These are phyloP conservation scores for Chymomyza caudatula DNA, from an alignment of 2,888 invertebrate species.

Conservation along the genomic window DNA sequence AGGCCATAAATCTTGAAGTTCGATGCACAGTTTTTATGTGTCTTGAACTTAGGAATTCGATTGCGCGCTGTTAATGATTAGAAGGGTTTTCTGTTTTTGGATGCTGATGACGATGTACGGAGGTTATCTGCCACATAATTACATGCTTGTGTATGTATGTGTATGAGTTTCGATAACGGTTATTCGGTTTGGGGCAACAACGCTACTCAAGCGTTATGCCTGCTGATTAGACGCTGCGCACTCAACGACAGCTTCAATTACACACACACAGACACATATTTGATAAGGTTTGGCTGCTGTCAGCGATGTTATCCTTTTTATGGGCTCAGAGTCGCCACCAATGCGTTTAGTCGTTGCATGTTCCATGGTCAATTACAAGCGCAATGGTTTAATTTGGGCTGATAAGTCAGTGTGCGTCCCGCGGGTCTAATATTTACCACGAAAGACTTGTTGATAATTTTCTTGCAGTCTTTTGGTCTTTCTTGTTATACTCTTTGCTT, in stretches of 20 bases:
- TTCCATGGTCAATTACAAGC: slow-evolving; percentile 61
- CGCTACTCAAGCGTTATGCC: slow-evolving; percentile 70
- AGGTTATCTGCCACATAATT: slow-evolving; percentile 64
- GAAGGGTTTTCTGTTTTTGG: neutral
- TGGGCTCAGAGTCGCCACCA: neutral
- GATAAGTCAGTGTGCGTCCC: slow-evolving; percentile 42
- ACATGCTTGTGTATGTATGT: slow-evolving; percentile 25
- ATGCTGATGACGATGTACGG: slow-evolving; percentile 1
- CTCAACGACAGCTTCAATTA: slow-evolving; percentile 60
- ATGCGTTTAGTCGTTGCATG: neutral
- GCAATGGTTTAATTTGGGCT: slow-evolving; percentile 69
- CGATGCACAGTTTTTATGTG: slow-evolving; percentile 15
- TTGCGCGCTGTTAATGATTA: too few relatives aligned
- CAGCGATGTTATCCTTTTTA: slow-evolving; percentile 61
- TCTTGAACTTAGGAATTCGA: slow-evolving; percentile 23
- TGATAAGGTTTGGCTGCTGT: slow-evolving; percentile 52
- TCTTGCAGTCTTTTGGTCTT: slow-evolving; percentile 10
- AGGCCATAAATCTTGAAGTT: slow-evolving; percentile 54
- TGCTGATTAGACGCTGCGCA: slow-evolving; percentile 54
- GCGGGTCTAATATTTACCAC: slow-evolving; percentile 27
- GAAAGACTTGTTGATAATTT: slow-evolving; percentile 42
- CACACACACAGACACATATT: slow-evolving; percentile 9
- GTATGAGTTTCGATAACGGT: slow-evolving; percentile 46
- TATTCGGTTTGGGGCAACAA: slow-evolving; percentile 34
- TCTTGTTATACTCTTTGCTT: slow-evolving; percentile 1